Evolutionary conservation across 1,140 invertebrate species (phyloP).

Genomic region (Drosophila yakuba): DNA sequence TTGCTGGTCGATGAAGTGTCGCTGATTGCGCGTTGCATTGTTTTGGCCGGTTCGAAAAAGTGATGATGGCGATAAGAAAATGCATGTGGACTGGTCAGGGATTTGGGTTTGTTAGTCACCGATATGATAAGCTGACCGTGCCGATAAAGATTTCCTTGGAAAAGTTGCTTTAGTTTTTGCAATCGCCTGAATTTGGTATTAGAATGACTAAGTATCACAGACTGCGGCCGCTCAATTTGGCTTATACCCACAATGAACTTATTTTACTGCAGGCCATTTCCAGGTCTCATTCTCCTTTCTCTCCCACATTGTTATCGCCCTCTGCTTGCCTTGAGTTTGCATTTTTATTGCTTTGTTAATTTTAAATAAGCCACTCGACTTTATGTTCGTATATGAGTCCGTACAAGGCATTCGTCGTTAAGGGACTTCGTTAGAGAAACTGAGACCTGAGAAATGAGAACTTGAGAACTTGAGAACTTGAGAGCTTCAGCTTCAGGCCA

Average conservation of each 20-base stretch:
- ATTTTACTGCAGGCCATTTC: constrained; percentile 39
- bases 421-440: constrained; percentile 45
- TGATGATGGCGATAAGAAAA: constrained; percentile 66
- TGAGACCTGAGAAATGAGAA: constrained; percentile 1
- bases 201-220: constrained; percentile 20
- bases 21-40: constrained; percentile 83
- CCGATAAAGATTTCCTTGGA: constrained; percentile 59
- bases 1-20: constrained; percentile 78
- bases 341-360: constrained; percentile 82
- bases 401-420: constrained; percentile 23
- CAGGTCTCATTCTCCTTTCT: constrained; percentile 9
- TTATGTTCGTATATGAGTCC: constrained; percentile 50
- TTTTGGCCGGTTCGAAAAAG: constrained; percentile 58
- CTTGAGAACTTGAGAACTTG: neutral
- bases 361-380: constrained; percentile 78
- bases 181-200: constrained; percentile 8
- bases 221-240: constrained; percentile 1
- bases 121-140: constrained; percentile 61
- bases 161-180: constrained; percentile 34
- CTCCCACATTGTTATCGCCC: constrained; percentile 52
- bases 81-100: constrained; percentile 53
- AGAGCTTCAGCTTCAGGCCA: neutral
- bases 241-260: constrained; percentile 36
- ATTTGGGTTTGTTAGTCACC: constrained; percentile 55
- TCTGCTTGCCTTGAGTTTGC: constrained; percentile 49